Base-by-base conservation (phyloP, 2,888 invertebrate species). In the Herminia tarsipennalis region DNA sequence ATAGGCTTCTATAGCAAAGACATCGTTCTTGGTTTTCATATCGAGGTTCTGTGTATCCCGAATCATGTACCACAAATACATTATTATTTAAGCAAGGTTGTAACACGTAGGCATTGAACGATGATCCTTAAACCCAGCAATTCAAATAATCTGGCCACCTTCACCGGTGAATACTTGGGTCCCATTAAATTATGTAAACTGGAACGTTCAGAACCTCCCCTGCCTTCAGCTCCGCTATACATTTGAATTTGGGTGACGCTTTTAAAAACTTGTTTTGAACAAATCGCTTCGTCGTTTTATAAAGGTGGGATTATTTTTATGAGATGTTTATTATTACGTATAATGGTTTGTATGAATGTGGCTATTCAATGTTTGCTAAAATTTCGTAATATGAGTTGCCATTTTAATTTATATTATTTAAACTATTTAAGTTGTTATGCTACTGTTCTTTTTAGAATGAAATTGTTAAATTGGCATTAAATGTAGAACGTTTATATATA, bases 171-270 rank as follows among this genome's bases (percentile, higher is more conserved):
- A 54, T 49, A 44, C 47, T 64, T 53, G 44, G 39, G 45, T 46
- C 32, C 36, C 37, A 47, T 67, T 63, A 60, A 57, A 57, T 67
- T 67, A 67, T 58, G 55, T 58, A 65, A 65, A 57, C 57, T 46
- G 48, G 48, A 47, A 39, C 56, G 49, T 12, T 50, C 28, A 37
- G 41, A 48, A 48, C 48, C 35, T 39, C 32, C 25, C 24, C 21
- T 24, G 21, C 16, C 8, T 46, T 45, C 42, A 39, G 8, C 2
- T 34, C 14, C 9, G 34, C 25, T 44, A 44, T 48, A 46, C 16
- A 60, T 56, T 60, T 53, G 17, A 56, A 59, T 50, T 51, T 36
- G 5, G 21, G 28, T 13, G 32, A 46, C 17, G 35, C 45, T 45
- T 54, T 58, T 42, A 42, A 47, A 35, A 57, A 41, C 8, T 42